These are phyloP conservation scores for Sebastes matsubarae DNA, from an alignment of 2,797 vertebrate genomes.

Conservation along the genomic window DNA sequence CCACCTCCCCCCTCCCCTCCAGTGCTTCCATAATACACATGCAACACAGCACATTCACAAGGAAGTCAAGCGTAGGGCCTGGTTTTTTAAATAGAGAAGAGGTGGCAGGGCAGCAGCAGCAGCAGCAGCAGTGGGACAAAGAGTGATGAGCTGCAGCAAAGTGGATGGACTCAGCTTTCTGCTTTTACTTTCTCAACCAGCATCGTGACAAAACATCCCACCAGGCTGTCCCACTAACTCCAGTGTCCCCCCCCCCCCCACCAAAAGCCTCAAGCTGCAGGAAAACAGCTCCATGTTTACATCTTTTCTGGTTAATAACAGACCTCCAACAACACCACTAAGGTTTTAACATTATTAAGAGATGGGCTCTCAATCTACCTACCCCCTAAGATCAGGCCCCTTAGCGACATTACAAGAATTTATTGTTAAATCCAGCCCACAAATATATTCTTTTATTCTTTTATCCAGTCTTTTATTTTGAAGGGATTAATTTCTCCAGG, in stretches of 20 bases:
- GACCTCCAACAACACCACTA: not conserved
- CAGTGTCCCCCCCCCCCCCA: not conserved
- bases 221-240: constrained; percentile 23
- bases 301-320: not conserved
- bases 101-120: not conserved
- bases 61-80: constrained; percentile 22
- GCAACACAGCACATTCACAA: constrained; percentile 40
- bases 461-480: too few species aligned
- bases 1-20: not conserved
- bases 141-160: constrained; percentile 7
- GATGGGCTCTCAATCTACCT: not conserved
- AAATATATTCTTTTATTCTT: too few species aligned
- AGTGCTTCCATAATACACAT: constrained; percentile 22
- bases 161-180: not conserved
- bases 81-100: constrained; percentile 13
- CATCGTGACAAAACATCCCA: not conserved
- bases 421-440: not conserved
- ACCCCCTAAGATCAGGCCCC: too few species aligned
- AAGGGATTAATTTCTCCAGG: too few species aligned
- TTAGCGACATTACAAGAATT: not conserved
- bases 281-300: constrained; percentile 23
- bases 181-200: constrained; percentile 15
- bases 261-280: not conserved
- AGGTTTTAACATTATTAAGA: not conserved
- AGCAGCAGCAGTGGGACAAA: not conserved